Evolutionary conservation across 2,888 invertebrate species (phyloP).

Genomic region (Catocala sponsa): DNA sequence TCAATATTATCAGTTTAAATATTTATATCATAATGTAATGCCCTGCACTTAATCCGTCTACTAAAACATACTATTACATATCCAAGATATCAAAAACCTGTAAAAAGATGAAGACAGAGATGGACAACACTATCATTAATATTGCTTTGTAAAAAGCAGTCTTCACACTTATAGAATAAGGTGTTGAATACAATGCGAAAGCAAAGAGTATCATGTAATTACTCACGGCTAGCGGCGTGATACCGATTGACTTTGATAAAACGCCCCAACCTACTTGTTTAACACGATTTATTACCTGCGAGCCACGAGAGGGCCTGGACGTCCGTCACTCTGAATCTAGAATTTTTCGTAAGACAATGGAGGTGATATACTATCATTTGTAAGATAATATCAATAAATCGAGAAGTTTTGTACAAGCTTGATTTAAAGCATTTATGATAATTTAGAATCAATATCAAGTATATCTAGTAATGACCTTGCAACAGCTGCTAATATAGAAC

Average conservation of each 20-base stretch:
- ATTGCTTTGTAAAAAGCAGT: conserved; percentile 12
- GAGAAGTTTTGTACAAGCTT: not conserved
- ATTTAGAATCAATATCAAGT: too few relatives aligned
- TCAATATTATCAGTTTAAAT: not conserved
- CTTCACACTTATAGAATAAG: conserved; percentile 22
- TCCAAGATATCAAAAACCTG: conserved; percentile 44
- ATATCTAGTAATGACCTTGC: too few relatives aligned
- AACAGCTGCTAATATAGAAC: too few relatives aligned
- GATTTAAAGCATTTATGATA: too few relatives aligned
- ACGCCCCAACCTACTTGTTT: conserved; percentile 87
- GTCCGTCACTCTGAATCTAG: conserved; percentile 54
- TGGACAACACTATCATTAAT: conserved; percentile 46
- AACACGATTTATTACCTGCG: conserved; percentile 87
- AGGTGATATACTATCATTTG: conserved; percentile 34
- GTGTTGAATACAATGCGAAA: conserved; percentile 39
- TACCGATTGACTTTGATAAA: conserved; percentile 87
- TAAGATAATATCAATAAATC: not conserved
- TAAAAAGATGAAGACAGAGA: conserved; percentile 53
- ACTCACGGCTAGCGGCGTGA: conserved; percentile 80
- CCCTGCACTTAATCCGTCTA: conserved; percentile 24
- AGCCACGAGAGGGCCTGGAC: conserved; percentile 74
- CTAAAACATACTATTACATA: conserved; percentile 44
- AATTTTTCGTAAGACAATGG: conserved; percentile 50
- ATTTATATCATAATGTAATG: conserved; percentile 20
- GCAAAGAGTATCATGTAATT: conserved; percentile 69